phyloP scores from a whole-genome alignment of 1,140 invertebrate species.

The Lordiphosa collinella region DNA sequence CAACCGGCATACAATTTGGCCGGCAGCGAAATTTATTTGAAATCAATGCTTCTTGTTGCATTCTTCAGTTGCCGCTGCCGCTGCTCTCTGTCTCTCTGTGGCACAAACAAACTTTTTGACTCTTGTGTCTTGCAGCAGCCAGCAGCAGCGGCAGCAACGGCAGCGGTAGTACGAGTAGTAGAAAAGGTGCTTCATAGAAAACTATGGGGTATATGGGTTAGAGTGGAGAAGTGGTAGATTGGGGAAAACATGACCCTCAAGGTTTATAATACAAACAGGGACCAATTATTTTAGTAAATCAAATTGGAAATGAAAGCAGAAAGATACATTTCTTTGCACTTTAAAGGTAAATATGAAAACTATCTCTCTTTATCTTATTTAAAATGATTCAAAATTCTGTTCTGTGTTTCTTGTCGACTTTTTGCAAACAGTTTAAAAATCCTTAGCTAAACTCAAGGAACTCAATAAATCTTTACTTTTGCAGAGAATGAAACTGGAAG shows the following conservation, averaged over 20 bases:
- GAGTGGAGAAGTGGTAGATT: neutral
- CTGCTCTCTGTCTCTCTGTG: slow-evolving; percentile 16
- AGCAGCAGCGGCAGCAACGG: slow-evolving; percentile 22
- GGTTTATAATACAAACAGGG: no score
- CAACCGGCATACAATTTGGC: slow-evolving; percentile 75
- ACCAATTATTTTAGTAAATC: no score
- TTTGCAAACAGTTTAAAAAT: no score
- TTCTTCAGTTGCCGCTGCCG: slow-evolving; percentile 66
- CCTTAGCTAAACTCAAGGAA: no score
- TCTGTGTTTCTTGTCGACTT: no score
- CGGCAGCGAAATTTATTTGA: slow-evolving; percentile 77
- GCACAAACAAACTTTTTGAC: slow-evolving; percentile 59
- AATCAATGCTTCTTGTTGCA: slow-evolving; percentile 77
- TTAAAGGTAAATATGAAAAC: no score
- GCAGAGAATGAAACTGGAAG: no score
- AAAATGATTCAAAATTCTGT: no score
- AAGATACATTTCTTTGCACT: neutral
- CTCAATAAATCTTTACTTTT: no score
- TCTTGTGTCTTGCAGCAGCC: slow-evolving; percentile 54
- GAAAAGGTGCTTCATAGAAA: slow-evolving; percentile 33
- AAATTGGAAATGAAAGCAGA: no score
- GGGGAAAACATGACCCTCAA: no score
- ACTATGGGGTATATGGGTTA: slow-evolving; percentile 24
- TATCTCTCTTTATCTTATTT: no score
- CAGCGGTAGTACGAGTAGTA: slow-evolving; percentile 25